Percentiles rank a stretch among this genome's conserved stretches.
Conservation (phyloP, 2,797 vertebrate species). For the Onychomys leucogaster region DNA sequence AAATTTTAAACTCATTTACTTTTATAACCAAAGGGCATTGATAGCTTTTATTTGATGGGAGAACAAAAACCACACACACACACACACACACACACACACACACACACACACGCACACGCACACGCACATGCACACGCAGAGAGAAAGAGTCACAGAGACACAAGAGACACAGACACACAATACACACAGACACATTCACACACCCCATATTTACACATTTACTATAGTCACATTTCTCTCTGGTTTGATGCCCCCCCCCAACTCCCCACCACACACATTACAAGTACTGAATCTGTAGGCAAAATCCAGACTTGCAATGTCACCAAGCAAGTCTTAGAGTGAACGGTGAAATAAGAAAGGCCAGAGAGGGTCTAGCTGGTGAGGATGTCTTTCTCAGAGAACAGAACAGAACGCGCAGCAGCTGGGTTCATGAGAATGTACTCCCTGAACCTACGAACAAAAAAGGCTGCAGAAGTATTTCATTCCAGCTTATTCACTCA, state of each 20-base stretch:
- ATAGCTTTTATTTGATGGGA: background rate
- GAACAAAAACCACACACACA: background rate
- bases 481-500: constrained; percentile 17
- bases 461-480: background rate
- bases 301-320: constrained; percentile 64
- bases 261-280: background rate
- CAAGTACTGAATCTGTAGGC: constrained; percentile 52
- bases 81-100: too few relatives aligned
- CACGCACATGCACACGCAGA: too few relatives aligned
- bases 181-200: background rate
- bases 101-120: accelerated
- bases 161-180: background rate
- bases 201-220: background rate
- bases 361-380: background rate
- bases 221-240: background rate
- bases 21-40: constrained; percentile 44
- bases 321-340: constrained; percentile 40
- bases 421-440: background rate
- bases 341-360: background rate
- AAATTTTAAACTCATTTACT: background rate
- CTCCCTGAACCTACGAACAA: background rate
- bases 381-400: constrained; percentile 9
- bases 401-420: background rate
- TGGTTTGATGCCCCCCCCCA: background rate
- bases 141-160: background rate